phyloP scores from a whole-genome alignment of 2,888 invertebrate genomes.

The Cerastis rubricosa region DNA sequence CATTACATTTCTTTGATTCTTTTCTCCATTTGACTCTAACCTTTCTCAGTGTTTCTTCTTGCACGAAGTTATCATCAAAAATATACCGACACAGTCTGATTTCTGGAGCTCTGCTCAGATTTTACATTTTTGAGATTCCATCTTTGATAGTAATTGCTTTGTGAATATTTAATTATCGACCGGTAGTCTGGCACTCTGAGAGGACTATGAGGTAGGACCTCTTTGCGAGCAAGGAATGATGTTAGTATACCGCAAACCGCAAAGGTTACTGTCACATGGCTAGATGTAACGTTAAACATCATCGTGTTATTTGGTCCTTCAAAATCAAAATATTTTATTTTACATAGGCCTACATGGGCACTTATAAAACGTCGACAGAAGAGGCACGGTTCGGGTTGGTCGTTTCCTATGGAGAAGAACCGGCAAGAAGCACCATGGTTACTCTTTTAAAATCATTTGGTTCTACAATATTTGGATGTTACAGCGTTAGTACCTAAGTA shows the following conservation, averaged over 20 bases:
- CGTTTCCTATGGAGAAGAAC: no score
- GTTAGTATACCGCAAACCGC: conserved; percentile 25
- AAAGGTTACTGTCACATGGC: conserved; percentile 10
- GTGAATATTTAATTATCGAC: conserved; percentile 7
- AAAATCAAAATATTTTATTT: no score
- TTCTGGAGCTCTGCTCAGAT: neutral
- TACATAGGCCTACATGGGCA: no score
- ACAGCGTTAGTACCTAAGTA: no score
- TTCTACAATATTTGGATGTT: no score
- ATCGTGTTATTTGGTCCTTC: conserved; percentile 9
- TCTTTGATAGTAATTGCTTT: neutral
- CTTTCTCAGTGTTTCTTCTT: neutral
- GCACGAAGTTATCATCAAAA: neutral
- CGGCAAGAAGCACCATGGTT: no score
- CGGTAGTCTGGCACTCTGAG: neutral
- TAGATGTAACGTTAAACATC: neutral
- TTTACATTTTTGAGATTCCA: neutral
- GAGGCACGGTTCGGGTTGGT: no score
- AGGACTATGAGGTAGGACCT: neutral
- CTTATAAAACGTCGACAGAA: no score
- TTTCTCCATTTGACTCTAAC: neutral
- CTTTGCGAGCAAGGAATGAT: neutral
- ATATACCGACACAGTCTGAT: neutral
- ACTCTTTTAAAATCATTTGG: no score
- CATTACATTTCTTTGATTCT: neutral